Percentiles rank a stretch among this genome's conserved stretches.
These are phyloP conservation scores for Sebastes fasciatus DNA, from an alignment of 2,113 vertebrate species.

Conservation along the genomic window DNA sequence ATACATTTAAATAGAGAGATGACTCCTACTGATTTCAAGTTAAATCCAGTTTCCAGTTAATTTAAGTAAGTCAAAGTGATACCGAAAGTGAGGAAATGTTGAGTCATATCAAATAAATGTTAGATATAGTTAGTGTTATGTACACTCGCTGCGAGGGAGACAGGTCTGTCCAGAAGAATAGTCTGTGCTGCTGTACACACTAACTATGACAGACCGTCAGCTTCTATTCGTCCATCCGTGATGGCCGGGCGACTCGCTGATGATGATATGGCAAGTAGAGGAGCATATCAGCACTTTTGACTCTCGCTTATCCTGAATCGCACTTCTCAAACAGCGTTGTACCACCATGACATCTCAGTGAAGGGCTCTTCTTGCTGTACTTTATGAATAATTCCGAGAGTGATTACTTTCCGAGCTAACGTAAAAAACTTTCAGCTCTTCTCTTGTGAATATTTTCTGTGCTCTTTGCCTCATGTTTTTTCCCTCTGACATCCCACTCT, in stretches of 20 bases:
- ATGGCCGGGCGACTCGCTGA: slow-evolving; percentile 29
- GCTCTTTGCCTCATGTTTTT: not conserved
- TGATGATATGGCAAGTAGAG: slow-evolving; percentile 54
- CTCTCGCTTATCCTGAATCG: slow-evolving; percentile 23
- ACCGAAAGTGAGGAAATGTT: slow-evolving; percentile 30
- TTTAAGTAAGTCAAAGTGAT: slow-evolving; percentile 31
- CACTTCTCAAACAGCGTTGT: not conserved
- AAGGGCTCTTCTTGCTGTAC: not conserved
- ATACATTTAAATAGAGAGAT: not conserved
- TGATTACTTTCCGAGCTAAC: not conserved
- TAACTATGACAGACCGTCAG: slow-evolving; percentile 63
- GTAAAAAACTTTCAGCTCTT: not conserved
- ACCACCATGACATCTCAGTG: not conserved
- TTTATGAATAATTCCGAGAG: slow-evolving; percentile 36
- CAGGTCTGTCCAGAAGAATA: slow-evolving; percentile 58
- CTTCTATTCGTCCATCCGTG: slow-evolving; percentile 46
- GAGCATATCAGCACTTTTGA: slow-evolving; percentile 60
- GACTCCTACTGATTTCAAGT: slow-evolving; percentile 7
- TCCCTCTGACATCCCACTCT: not conserved
- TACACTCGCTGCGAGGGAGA: slow-evolving; percentile 46
- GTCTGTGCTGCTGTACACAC: slow-evolving; percentile 39
- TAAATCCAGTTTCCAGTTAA: slow-evolving; percentile 17
- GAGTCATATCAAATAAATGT: slow-evolving; percentile 59
- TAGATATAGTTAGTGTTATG: slow-evolving; percentile 53
- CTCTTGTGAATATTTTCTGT: not conserved